Conservation (phyloP, 2,797 vertebrate species). For the Glyptemys insculpta region DNA sequence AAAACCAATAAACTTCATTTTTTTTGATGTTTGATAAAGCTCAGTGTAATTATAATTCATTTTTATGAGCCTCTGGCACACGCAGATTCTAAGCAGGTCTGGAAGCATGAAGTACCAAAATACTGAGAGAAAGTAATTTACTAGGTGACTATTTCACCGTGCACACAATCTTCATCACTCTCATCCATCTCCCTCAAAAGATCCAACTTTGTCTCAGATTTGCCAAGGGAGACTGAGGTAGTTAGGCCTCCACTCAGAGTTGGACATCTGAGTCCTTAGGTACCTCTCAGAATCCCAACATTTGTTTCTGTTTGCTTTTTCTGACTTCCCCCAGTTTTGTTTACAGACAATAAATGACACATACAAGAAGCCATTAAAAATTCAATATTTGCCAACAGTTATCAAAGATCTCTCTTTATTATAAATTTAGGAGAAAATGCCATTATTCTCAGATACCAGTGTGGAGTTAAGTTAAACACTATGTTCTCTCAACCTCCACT, state of each 20-base stretch:
- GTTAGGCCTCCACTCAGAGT: not conserved
- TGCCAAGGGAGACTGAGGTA: not conserved
- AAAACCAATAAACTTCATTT: not conserved
- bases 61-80: not conserved
- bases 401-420: not conserved
- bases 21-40: not conserved
- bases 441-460: not conserved
- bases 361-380: not conserved
- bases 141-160: not conserved
- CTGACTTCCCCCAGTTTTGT: not conserved
- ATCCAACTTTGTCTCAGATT: not conserved
- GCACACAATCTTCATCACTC: no score
- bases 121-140: not conserved
- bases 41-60: not conserved
- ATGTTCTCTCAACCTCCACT: not conserved
- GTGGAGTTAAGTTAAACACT: not conserved
- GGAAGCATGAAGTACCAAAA: not conserved
- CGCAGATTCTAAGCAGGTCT: not conserved
- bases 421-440: not conserved
- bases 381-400: not conserved
- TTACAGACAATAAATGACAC: not conserved
- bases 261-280: rapidly evolving
- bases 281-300: not conserved
- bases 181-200: no score
- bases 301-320: not conserved